A percentile compares a stretch with the other conserved stretches of the same genome.
These are phyloP conservation scores for Acrobasis consociella DNA, from an alignment of 2,888 invertebrate genomes.

Conservation along the genomic window DNA sequence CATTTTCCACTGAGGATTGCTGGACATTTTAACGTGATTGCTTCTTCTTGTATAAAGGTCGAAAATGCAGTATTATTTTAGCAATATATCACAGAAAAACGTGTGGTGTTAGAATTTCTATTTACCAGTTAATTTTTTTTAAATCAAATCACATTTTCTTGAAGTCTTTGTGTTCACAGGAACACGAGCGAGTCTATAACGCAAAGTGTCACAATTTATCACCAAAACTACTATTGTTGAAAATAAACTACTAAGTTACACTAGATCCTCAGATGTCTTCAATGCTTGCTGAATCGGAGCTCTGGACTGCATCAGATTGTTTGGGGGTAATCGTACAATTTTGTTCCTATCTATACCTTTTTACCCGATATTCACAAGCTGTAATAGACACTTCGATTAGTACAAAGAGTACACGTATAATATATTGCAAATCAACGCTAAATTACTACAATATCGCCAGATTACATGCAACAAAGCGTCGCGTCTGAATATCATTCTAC, in stretches of 20 bases:
- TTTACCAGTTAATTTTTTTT: constrained; percentile 58
- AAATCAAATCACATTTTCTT: constrained; percentile 74
- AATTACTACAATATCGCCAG: constrained; percentile 38
- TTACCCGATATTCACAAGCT: constrained; percentile 62
- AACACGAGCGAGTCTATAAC: constrained; percentile 62
- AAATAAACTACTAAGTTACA: constrained; percentile 71
- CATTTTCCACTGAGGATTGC: constrained; percentile 94
- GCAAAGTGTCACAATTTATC: constrained; percentile 62
- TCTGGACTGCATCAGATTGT: constrained; percentile 70
- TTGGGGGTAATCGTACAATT: constrained; percentile 56
- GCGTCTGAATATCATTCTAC: constrained; percentile 51
- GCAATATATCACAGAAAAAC: constrained; percentile 78
- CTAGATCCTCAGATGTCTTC: constrained; percentile 93
- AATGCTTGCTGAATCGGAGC: constrained; percentile 94
- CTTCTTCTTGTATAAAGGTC: constrained; percentile 70
- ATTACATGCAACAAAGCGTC: constrained; percentile 53
- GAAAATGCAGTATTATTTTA: constrained; percentile 66
- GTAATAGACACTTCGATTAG: constrained; percentile 60
- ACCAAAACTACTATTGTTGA: constrained; percentile 65
- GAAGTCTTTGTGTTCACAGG: constrained; percentile 59
- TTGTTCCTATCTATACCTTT: constrained; percentile 60
- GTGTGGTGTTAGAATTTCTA: constrained; percentile 62
- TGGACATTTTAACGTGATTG: constrained; percentile 85
- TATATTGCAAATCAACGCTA: constrained; percentile 34
- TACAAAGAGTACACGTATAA: constrained; percentile 34